A percentile compares a stretch with the other conserved stretches of the same genome.
phyloP scores from a whole-genome alignment of 2,888 invertebrate genomes.

The Heliconius cydno region DNA sequence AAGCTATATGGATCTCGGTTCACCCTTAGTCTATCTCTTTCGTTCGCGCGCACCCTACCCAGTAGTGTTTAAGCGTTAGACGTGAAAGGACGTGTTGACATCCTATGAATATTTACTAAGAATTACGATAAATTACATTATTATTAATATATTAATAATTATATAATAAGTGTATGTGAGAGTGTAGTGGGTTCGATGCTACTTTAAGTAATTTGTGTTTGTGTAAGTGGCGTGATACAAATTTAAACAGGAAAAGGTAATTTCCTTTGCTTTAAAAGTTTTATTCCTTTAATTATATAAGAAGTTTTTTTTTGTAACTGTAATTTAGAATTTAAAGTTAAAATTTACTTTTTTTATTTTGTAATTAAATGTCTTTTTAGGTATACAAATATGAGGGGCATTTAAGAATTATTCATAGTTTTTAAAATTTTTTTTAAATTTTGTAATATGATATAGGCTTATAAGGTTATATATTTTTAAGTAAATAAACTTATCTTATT shows the following conservation, averaged over 20 bases:
- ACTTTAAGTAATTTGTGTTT: conserved; percentile 23
- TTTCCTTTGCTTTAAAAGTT: background rate
- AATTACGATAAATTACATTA: conserved; percentile 49
- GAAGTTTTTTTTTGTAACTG: background rate
- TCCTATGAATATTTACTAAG: conserved; percentile 36
- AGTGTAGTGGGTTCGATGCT: conserved; percentile 35
- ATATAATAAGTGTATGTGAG: conserved; percentile 45
- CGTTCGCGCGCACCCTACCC: conserved; percentile 58
- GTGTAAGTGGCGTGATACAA: conserved; percentile 15
- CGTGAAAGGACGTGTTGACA: conserved; percentile 53
- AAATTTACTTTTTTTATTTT: background rate
- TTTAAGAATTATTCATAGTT: too few relatives aligned
- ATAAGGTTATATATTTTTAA: too few relatives aligned
- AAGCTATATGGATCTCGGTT: conserved; percentile 60
- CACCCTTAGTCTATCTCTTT: conserved; percentile 54
- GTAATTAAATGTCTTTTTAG: background rate
- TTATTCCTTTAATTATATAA: background rate
- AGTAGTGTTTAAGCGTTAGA: conserved; percentile 65
- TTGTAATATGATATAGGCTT: too few relatives aligned
- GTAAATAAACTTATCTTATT: too few relatives aligned
- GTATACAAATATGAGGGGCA: too few relatives aligned
- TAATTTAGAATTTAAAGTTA: background rate
- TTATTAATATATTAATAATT: conserved; percentile 40
- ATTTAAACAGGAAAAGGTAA: conserved; percentile 1
- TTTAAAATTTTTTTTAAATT: too few relatives aligned